Conservation (phyloP, 2,888 invertebrate species). For the Lepidochrysops patricia region DNA sequence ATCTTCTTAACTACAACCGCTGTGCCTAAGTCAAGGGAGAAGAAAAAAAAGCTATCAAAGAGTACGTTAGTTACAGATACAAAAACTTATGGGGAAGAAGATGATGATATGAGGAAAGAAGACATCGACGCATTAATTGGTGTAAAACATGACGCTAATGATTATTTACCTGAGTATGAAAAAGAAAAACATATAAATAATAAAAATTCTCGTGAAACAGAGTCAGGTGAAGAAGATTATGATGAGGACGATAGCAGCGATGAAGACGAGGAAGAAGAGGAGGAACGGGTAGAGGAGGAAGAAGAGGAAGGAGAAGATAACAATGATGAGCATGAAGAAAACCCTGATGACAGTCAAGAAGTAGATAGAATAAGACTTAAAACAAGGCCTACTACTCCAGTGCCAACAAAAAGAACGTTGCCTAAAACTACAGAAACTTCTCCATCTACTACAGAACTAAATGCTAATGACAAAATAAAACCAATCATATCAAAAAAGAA, state of each 20-base stretch:
- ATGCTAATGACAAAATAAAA: constrained; percentile 31
- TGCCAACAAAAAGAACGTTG: constrained; percentile 50
- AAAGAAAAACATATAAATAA: constrained; percentile 34
- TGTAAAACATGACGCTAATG: constrained; percentile 49
- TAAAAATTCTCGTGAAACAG: constrained; percentile 27
- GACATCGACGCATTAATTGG: constrained; percentile 60
- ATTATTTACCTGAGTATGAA: constrained; percentile 56
- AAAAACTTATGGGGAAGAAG: constrained; percentile 51
- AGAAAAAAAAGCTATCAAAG: constrained; percentile 54
- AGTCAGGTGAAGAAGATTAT: constrained; percentile 29
- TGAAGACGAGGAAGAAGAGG: constrained; percentile 28
- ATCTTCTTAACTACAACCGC: constrained; percentile 22
- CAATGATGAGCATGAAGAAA: constrained; percentile 23
- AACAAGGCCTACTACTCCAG: constrained; percentile 37
- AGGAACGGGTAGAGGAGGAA: constrained; percentile 28
- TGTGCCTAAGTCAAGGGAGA: constrained; percentile 51
- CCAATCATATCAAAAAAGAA: constrained; percentile 50
- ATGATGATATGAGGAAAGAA: constrained; percentile 46
- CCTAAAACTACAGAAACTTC: constrained; percentile 48
- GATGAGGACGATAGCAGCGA: constrained; percentile 30
- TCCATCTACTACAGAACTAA: constrained; percentile 37
- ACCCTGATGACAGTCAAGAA: constrained; percentile 16
- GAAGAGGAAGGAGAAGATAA: constrained; percentile 25
- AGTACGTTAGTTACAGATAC: constrained; percentile 64
- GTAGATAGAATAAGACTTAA: constrained; percentile 18